These are phyloP conservation scores for Antechinus stuartii DNA, from an alignment of 2,113 vertebrate genomes.

Conservation along the genomic window DNA sequence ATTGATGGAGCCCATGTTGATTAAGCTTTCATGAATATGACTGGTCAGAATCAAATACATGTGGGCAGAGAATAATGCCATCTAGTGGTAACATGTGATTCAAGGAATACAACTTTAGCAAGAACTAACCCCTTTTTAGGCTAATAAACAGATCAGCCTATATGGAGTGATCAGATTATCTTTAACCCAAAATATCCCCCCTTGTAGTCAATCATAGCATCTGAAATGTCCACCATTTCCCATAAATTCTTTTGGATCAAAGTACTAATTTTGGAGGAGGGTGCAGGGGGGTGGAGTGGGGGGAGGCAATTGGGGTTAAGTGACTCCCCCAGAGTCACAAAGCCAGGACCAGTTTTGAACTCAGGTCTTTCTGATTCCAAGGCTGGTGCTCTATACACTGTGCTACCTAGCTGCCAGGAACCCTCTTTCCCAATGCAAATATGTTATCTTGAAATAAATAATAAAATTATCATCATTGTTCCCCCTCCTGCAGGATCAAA, in stretches of 20 bases:
- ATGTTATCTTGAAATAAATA: background rate
- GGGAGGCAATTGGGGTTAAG: no score
- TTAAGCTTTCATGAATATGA: slow-evolving; percentile 55
- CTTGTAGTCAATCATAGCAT: background rate
- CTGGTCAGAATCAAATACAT: slow-evolving; percentile 35
- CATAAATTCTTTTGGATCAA: slow-evolving; percentile 23
- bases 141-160: background rate
- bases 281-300: no score
- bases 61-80: slow-evolving; percentile 56
- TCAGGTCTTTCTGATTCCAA: no score
- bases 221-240: slow-evolving; percentile 33
- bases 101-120: rapidly evolving
- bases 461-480: background rate
- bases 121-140: background rate
- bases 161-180: background rate
- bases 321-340: no score
- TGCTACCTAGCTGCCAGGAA: background rate
- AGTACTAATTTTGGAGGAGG: background rate
- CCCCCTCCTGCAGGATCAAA: background rate
- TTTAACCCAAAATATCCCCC: background rate
- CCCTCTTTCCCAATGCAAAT: background rate
- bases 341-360: no score
- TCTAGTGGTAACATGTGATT: slow-evolving; percentile 63
- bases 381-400: no score
- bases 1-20: slow-evolving; percentile 57